Base-by-base conservation (phyloP, 2,113 vertebrate genomes). In the Salvelinus fontinalis region DNA sequence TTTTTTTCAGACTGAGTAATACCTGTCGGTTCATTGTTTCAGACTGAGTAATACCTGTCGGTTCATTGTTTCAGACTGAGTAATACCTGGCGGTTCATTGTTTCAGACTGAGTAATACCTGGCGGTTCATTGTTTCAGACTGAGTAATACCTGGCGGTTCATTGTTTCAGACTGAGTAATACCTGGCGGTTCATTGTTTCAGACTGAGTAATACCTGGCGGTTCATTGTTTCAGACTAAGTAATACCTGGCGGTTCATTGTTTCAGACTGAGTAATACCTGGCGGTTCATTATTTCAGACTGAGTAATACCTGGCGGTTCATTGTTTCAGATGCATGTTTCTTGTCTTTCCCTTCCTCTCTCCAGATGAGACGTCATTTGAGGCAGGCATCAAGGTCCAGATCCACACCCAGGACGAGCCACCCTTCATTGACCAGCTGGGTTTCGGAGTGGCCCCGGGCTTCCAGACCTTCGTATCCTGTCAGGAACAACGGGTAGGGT, bases 391-490 rank as follows among this genome's bases (percentile, higher is more conserved):
- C 92, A 99, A 99, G 88, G 98, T 99, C 79, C 98, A 99, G 94
- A 99, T 99, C 91, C 98, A 99, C 90, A 97, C 95, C 77, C 98
- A 99, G 87, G 96, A 99, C 0, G 98, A 99, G 79, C 98, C 98
- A 0, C 97, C 98, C 0, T 96, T 98, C 85, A 99, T 99, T 2
- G 97, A 99, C 93, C 98, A 99, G 93, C 94, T 99, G 91, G 98
- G 98, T 76, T 99, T 99, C 0, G 97, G 98, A 7, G 97, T 99
- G 82, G 96, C 98, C 0, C 98, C 97, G 0, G 98, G 98, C 18
- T 99, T 99, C 90, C 98, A 99, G 93, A 99, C 98, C 27, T 99
- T 99, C 48, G 98, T 99, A 75, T 97, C 98, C 87, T 99, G 98
- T 92, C 98, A 99, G 90, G 97, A 99, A 81, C 98, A 99, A 86